These are phyloP conservation scores for Poeciliopsis prolifica DNA, from an alignment of 2,113 vertebrate species.

Conservation along the genomic window DNA sequence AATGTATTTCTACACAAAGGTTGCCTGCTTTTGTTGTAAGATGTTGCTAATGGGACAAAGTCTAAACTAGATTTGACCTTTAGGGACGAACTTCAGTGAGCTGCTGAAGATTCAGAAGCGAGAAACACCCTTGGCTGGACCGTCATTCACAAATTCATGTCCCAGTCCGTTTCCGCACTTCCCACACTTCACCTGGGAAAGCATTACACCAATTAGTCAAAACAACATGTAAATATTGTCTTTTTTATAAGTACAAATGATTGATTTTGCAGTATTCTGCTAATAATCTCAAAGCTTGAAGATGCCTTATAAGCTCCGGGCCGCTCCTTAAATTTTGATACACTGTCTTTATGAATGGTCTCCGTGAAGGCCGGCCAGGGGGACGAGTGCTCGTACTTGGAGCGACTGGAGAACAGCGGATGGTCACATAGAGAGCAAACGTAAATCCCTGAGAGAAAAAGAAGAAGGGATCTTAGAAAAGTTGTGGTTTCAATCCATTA, in stretches of 20 bases:
- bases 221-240: not conserved
- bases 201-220: not conserved
- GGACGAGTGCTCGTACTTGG: slow-evolving; percentile 91
- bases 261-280: not conserved
- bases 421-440: slow-evolving; percentile 86
- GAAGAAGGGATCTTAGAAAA: too few relatives aligned
- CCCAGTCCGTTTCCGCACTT: slow-evolving; percentile 91
- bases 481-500: not conserved
- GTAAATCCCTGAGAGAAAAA: slow-evolving; percentile 83
- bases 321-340: slow-evolving; percentile 84
- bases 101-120: slow-evolving; percentile 99
- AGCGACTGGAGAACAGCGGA: slow-evolving; percentile 89
- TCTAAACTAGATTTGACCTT: slow-evolving; percentile 77
- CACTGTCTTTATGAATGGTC: slow-evolving; percentile 85
- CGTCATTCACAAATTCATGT: slow-evolving; percentile 93
- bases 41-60: not conserved
- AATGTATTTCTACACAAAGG: not conserved
- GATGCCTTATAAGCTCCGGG: slow-evolving; percentile 85
- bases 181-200: slow-evolving; percentile 62
- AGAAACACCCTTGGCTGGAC: slow-evolving; percentile 84
- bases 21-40: not conserved
- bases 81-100: slow-evolving; percentile 91
- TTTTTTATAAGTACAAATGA: not conserved
- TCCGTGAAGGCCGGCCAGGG: slow-evolving; percentile 95
- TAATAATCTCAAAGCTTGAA: not conserved